Evolutionary conservation across 2,888 invertebrate species (phyloP).

Genomic region (Brenthis daphne): DNA sequence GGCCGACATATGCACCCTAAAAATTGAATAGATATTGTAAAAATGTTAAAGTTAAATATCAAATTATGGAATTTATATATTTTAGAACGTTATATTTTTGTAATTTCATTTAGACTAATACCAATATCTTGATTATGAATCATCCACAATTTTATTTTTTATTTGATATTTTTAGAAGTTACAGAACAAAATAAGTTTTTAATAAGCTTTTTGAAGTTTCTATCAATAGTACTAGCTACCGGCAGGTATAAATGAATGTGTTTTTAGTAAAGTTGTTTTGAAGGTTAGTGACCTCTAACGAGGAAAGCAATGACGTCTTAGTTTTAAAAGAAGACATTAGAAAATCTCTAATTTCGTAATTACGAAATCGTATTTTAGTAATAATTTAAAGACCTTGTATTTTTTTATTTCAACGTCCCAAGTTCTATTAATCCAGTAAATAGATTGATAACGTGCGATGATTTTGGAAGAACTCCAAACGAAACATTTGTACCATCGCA

Average conservation of each 20-base stretch:
- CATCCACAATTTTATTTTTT: too few relatives aligned
- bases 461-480: constrained; percentile 76
- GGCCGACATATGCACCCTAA: too few relatives aligned
- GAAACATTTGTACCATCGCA: constrained; percentile 64
- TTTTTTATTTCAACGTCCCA: constrained; percentile 22
- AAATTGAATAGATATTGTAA: too few relatives aligned
- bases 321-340: neutral
- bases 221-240: too few relatives aligned
- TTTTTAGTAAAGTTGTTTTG: neutral
- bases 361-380: constrained; percentile 3
- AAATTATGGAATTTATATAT: too few relatives aligned
- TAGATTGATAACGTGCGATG: constrained; percentile 65
- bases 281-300: neutral
- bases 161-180: too few relatives aligned
- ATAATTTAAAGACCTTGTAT: constrained; percentile 12
- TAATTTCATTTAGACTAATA: too few relatives aligned
- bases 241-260: neutral
- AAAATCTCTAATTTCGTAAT: constrained; percentile 3
- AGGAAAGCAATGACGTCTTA: neutral
- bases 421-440: constrained; percentile 68
- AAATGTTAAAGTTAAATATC: too few relatives aligned
- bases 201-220: too few relatives aligned
- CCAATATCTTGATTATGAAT: too few relatives aligned
- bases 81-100: too few relatives aligned
- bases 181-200: too few relatives aligned